Evolutionary conservation across 2,888 invertebrate species (phyloP).

Genomic region (Eucriotettix oculatus): DNA sequence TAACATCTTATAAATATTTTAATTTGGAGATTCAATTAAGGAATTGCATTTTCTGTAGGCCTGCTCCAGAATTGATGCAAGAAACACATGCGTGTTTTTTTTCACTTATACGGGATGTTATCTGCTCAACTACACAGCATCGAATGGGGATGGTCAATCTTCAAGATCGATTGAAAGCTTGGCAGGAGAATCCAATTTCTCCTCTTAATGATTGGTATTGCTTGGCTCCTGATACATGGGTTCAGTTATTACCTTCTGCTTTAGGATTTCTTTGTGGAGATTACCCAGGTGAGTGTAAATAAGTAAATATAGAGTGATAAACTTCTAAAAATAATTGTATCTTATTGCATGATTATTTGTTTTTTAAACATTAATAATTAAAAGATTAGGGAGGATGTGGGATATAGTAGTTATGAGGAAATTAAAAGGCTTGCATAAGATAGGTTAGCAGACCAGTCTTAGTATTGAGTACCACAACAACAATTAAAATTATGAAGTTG

Average conservation of each 20-base stretch:
- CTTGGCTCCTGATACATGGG: conserved; percentile 48
- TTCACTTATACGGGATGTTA: conserved; percentile 71
- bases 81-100: conserved; percentile 76
- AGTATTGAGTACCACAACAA: too few relatives aligned
- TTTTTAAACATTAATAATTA: too few relatives aligned
- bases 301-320: too few relatives aligned
- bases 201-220: conserved; percentile 65
- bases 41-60: conserved; percentile 15
- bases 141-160: conserved; percentile 62
- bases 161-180: conserved; percentile 51
- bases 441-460: too few relatives aligned
- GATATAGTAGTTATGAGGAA: too few relatives aligned
- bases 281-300: conserved; percentile 34
- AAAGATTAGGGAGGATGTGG: too few relatives aligned
- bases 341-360: too few relatives aligned
- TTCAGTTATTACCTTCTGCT: conserved; percentile 55
- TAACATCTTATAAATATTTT: too few relatives aligned
- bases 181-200: conserved; percentile 65
- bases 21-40: too few relatives aligned
- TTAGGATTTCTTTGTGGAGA: conserved; percentile 73
- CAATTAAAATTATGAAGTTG: too few relatives aligned
- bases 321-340: too few relatives aligned
- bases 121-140: conserved; percentile 71
- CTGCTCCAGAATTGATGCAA: conserved; percentile 45
- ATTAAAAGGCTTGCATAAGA: too few relatives aligned